Evolutionary conservation across 2,797 vertebrate species (phyloP), one percentile per base, ranked within the genome.

Genomic region (Gymnodraco acuticeps): DNA sequence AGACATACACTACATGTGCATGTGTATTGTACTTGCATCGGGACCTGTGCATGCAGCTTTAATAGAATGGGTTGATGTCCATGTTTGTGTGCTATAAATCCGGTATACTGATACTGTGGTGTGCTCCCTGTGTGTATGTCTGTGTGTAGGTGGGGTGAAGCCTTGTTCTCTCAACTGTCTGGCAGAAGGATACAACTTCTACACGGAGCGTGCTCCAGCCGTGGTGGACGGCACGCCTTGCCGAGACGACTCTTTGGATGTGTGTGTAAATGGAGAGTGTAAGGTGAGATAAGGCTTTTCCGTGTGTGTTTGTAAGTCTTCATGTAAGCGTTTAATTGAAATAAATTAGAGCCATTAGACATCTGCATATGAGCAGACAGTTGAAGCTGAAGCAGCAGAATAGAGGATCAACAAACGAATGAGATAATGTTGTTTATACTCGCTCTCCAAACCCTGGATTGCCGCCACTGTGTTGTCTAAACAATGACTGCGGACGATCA

Each of bases 111-210:
- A 61, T 16, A 13, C 27, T 65, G 27, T 23, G 70, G 27, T 69
- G n/a, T 73, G 15, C 77, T 42, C 33, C 8, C 8, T 82, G 59
- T 48, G 56, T 76, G 50, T 78, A 55, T 59, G 51, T 82, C 19
- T 76, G 56, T 68, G 1, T 84, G 15, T 87, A 99, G 98, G 98
- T 75, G 98, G 98, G 11, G 97, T 99, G 81, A 99, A 99, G 88
- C 94, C 97, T 85, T 99, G 98, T 77, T 98, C 98, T 1, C 95
- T 99, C 77, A 99, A 99, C 77, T 99, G 98, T 86, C 89, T 99
- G 75, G 98, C 98, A 0, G 97, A 99, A 81, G 97, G 97, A 12
- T 99, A 98, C 93, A 99, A 99, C 94, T 99, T 99, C 94, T 99
- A 99, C 94, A 99, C 98, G 0, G 98, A 99, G 88, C 95, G 97